phyloP scores from a whole-genome alignment of 2,888 invertebrate species.

The Stomorhina lunata region DNA sequence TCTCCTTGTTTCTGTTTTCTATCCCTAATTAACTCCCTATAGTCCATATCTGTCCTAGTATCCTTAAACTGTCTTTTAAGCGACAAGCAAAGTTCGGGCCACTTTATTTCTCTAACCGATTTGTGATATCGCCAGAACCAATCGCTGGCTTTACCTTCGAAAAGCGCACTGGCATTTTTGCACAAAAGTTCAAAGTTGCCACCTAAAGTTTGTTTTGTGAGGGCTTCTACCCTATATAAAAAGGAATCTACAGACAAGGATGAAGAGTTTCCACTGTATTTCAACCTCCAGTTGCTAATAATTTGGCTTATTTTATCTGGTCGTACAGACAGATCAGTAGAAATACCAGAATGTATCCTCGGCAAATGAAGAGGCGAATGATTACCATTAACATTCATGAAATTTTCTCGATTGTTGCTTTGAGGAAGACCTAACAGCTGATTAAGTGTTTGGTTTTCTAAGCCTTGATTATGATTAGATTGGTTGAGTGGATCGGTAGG shows the following conservation, averaged over 20 bases:
- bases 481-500: not conserved
- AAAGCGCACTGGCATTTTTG: conserved; percentile 23
- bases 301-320: conserved; percentile 19
- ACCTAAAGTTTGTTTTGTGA: conserved; percentile 2
- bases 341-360: not conserved
- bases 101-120: no score
- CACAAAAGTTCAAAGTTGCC: conserved; percentile 32
- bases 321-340: not conserved
- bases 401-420: not conserved
- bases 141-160: no score
- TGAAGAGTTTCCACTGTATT: not conserved
- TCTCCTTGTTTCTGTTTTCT: no score
- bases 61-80: no score
- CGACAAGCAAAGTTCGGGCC: no score
- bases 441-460: no score
- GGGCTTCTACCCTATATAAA: conserved; percentile 27
- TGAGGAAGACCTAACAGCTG: no score
- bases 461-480: not conserved
- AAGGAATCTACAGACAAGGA: conserved; percentile 42
- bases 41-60: no score
- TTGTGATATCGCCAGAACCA: no score
- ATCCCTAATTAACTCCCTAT: no score
- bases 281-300: conserved; percentile 33
- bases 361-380: not conserved
- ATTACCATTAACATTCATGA: not conserved